phyloP scores from a whole-genome alignment of 2,113 vertebrate genomes.

The Colaptes auratus region DNA sequence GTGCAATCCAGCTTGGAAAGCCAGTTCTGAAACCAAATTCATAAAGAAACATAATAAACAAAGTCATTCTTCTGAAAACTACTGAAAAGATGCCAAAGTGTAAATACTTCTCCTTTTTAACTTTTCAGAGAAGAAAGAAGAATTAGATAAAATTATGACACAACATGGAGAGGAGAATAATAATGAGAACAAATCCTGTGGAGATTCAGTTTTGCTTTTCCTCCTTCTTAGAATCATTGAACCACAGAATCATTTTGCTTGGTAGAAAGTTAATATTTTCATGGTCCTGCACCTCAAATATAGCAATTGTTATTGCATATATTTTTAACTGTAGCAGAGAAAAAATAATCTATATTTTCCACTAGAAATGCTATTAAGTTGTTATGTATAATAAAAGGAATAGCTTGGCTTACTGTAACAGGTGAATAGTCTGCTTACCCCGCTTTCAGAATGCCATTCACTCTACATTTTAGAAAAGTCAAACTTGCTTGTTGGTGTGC shows the following conservation, averaged over 20 bases:
- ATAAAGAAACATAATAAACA: neutral
- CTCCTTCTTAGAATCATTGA: neutral
- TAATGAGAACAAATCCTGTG: neutral
- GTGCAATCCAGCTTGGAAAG: neutral
- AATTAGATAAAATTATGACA: neutral
- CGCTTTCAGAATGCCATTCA: slow-evolving; percentile 28
- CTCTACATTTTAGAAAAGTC: neutral
- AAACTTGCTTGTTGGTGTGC: neutral
- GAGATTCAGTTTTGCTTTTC: neutral
- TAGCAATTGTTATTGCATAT: neutral
- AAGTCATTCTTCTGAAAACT: neutral
- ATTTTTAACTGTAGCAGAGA: neutral
- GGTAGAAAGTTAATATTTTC: neutral
- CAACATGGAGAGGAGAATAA: neutral
- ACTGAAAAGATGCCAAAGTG: neutral
- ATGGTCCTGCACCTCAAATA: neutral
- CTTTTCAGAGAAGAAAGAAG: neutral
- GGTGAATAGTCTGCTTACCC: neutral
- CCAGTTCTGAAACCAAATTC: neutral
- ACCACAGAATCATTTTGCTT: too few species aligned
- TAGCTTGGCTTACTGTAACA: neutral
- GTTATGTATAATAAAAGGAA: neutral
- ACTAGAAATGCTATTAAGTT: neutral
- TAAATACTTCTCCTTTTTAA: neutral
- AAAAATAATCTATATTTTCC: neutral